Evolutionary conservation across 2,797 vertebrate species (phyloP), one percentile per base, ranked within the genome.

Genomic region (Brachyrhaphis roseni): DNA sequence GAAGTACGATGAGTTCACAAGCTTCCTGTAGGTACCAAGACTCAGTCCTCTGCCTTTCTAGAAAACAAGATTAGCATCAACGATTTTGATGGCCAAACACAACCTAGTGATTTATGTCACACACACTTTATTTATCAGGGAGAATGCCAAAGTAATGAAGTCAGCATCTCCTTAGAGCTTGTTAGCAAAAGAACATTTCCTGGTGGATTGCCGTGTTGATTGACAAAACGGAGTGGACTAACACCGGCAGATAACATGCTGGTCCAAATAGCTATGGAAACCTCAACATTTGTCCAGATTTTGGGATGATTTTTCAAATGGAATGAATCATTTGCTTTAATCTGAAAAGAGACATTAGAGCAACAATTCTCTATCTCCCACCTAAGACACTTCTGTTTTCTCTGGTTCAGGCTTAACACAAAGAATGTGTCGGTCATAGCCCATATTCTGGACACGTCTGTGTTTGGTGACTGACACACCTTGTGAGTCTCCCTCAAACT

Each of bases 1-100:
- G 64, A 26, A 78, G 66, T 79, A 70, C 23, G 66, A 84, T 72
- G 77, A 53, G 77, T 80, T 80, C 82, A 80, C 80, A 28, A 45
- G 59, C 79, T 79, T 80, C 80, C 78, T 82, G 82, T 1, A 41
- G 88, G 73, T 83, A 68, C 62, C 51, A 1, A 7, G 78, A 87
- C 78, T 88, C 79, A 89, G 77, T 80, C 53, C 0, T 53, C 76
- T 76, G 81, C 62, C 70, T 71, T 77, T 74, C 72, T 20, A 71
- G 59, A 36, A 74, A 51, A 76, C 72, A 72, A 81, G 77, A 84
- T 83, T 18, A 75, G 53, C 72, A 78, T 85, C 81, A 72, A 78
- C 78, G 84, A 71, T 78, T 83, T 70, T 77, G 81, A 70, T 7
- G 68, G 73, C 51, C 57, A 75, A 86, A 81, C 57, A 59, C 12